A percentile compares a stretch with the other conserved stretches of the same genome.
Evolutionary conservation across 2,888 invertebrate genomes (phyloP).

Genomic region (Chrysodeixis includens): DNA sequence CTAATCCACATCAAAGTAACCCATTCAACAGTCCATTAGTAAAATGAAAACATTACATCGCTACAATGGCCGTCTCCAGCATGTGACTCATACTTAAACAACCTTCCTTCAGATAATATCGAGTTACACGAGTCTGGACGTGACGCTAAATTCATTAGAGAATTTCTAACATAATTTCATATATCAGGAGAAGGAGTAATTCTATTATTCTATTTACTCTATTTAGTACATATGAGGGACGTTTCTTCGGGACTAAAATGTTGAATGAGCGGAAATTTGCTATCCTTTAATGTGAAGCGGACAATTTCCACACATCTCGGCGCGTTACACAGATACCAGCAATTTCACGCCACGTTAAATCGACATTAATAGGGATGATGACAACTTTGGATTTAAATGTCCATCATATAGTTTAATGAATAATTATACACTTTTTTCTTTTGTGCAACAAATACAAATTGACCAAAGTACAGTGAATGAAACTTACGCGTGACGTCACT

Average conservation of each 20-base stretch:
- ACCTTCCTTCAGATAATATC: background rate
- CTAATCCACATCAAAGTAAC: background rate
- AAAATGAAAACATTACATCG: background rate
- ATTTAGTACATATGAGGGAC: constrained; percentile 15
- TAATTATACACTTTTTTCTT: too few relatives aligned
- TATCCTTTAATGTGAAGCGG: too few relatives aligned
- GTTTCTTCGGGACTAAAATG: constrained; percentile 16
- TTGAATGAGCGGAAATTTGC: background rate
- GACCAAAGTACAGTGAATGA: too few relatives aligned
- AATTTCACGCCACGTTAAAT: background rate
- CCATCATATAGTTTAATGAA: too few relatives aligned
- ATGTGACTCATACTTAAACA: constrained; percentile 5
- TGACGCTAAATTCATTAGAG: constrained; percentile 16
- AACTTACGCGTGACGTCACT: too few relatives aligned
- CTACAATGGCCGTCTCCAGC: too few relatives aligned
- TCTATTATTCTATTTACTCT: constrained; percentile 25
- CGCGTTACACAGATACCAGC: background rate
- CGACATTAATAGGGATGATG: background rate
- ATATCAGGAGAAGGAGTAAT: constrained; percentile 23
- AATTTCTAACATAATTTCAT: constrained; percentile 17
- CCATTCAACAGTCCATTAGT: background rate
- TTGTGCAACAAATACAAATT: too few relatives aligned
- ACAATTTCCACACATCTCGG: background rate
- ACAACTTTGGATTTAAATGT: too few relatives aligned
- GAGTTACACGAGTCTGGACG: constrained; percentile 3